Base-by-base conservation (phyloP, 1,140 invertebrate genomes). In the Muscidifurax raptorellus region DNA sequence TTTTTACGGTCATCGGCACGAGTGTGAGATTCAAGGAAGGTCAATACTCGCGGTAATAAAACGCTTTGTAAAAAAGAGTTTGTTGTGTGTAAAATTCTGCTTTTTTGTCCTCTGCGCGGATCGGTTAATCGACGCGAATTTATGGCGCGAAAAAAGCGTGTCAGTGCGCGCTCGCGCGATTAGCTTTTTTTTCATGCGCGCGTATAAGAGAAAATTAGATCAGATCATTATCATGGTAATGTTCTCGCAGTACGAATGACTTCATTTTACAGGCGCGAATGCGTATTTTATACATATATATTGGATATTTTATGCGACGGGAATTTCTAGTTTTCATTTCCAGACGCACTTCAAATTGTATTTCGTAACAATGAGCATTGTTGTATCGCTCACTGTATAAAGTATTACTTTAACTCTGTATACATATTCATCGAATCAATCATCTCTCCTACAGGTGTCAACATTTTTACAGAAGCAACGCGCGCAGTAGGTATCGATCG, bases 1-100 rank as follows among this genome's bases (percentile, higher is more conserved):
- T 83, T 67, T 79, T 84, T 44, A 66, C 77, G 77, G 69, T 84
- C 83, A 80, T 79, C 59, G 52, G 15, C 52, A 59, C 52, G 77
- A 32, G 80, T 77, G 32, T 7, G 69, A 64, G 27, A 75, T 71
- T 64, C 36, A 80, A 74, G 83, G 69, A 80, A 84, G 83, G 83
- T 84, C 83, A 80, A 75, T 84, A 84, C 32, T 40, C 77, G 78
- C 69, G 36, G 32, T 27, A 80, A 80, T 84, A 84, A 80, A 84
- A 80, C 15, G 47, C 28, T 71, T 6, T 80, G 59, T 47, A 69
- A 36, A 28, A 28, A 18, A 76, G n/a, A 44, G 22, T 82, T 82
- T 75, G 64, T 75, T 75, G 30, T 47, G 18, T 12, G 18, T 22
- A 59, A 59, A 59, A 59, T 18, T 59, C 18, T 2, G 22, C 5